phyloP scores from a whole-genome alignment of 2,113 vertebrate genomes.

The Corvus hawaiiensis region DNA sequence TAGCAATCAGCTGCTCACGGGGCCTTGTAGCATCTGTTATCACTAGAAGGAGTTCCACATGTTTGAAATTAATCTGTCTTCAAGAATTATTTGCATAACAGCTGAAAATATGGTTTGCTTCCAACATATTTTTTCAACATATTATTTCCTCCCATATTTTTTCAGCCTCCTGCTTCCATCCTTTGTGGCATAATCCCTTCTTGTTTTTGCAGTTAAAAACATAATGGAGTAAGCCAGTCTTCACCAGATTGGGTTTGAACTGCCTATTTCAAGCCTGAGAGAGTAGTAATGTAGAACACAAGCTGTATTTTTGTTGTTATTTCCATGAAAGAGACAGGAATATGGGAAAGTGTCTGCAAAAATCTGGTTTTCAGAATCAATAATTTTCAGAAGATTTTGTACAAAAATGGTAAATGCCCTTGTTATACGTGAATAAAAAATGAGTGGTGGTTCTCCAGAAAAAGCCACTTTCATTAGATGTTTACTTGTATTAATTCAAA shows the following conservation, averaged over 20 bases:
- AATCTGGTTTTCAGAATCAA: neutral
- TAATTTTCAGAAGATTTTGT: neutral
- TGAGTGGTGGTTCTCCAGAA: rapidly evolving
- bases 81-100: neutral
- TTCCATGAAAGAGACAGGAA: neutral
- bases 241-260: neutral
- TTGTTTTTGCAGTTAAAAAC: neutral
- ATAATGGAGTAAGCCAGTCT: neutral
- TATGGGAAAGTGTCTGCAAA: neutral
- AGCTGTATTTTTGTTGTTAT: neutral
- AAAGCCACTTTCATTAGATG: neutral
- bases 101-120: neutral
- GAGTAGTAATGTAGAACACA: neutral
- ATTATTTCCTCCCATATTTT: neutral
- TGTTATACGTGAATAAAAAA: neutral
- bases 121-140: neutral
- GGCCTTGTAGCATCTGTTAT: neutral
- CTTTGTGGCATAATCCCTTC: neutral
- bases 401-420: neutral
- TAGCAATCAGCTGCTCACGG: rapidly evolving
- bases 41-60: neutral
- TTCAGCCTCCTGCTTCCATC: neutral
- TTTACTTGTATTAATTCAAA: neutral
- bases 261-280: neutral
- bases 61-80: neutral